Evolutionary conservation across 92 coral and sea anemone species (phyloP).

Genomic region (Meandrina meandrites): DNA sequence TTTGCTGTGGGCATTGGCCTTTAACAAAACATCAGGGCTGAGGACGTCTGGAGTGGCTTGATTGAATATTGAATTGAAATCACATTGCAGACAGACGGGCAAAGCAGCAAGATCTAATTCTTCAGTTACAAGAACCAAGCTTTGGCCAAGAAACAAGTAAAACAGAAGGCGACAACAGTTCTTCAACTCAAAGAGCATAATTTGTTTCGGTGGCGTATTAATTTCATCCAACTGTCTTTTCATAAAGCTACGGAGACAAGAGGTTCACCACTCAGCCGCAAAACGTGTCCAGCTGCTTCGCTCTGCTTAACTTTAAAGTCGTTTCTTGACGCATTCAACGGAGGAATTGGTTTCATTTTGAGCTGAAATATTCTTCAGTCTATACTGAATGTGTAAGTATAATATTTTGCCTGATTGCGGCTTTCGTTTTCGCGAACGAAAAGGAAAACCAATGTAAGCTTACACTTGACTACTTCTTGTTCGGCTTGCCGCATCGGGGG

Average conservation of each 20-base stretch:
- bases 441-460: not conserved
- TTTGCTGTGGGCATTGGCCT: slow-evolving; percentile 6
- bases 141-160: not conserved
- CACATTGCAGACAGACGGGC: not conserved
- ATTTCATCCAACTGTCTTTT: not conserved
- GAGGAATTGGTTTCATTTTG: not conserved
- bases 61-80: not conserved
- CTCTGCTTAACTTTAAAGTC: slow-evolving; percentile 31
- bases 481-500: not conserved
- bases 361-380: slow-evolving; percentile 11
- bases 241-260: not conserved
- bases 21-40: not conserved
- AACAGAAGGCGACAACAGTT: not conserved
- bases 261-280: not conserved
- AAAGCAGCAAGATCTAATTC: not conserved
- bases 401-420: not conserved
- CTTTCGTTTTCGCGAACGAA: not conserved
- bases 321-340: not conserved
- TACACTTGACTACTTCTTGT: not conserved
- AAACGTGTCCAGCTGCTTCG: not conserved
- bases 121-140: not conserved
- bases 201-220: not conserved
- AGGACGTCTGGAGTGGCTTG: not conserved
- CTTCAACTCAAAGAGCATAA: not conserved
- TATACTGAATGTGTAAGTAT: slow-evolving; percentile 3